phyloP scores from a whole-genome alignment of 2,888 invertebrate species.

The Lasioglossum pauxillum region DNA sequence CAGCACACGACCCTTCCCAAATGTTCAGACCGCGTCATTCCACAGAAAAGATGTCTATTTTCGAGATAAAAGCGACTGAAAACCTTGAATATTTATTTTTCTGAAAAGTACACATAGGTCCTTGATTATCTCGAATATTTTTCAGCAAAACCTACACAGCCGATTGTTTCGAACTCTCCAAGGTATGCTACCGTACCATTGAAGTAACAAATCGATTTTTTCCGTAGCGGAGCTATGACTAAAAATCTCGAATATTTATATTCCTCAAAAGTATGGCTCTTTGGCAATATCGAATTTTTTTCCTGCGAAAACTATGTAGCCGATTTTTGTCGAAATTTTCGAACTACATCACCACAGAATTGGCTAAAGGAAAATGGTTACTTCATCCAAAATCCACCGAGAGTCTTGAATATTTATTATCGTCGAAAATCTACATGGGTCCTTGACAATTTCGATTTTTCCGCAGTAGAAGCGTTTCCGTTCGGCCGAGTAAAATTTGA shows the following conservation, averaged over 20 bases:
- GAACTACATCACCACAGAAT: background rate
- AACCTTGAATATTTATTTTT: background rate
- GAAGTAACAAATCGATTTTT: background rate
- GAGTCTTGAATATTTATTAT: background rate
- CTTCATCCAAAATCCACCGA: background rate
- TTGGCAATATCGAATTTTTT: too few relatives aligned
- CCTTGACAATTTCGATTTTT: background rate
- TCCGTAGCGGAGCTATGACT: background rate
- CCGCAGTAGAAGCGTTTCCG: background rate
- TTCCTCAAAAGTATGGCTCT: background rate
- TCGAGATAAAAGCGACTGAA: background rate
- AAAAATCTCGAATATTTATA: background rate
- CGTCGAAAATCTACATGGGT: background rate
- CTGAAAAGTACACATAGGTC: background rate
- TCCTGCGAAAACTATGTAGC: too few relatives aligned
- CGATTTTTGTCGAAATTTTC: background rate
- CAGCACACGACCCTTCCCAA: background rate
- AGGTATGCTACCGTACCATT: background rate
- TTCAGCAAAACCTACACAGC: background rate
- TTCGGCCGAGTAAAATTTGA: background rate
- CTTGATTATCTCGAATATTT: background rate
- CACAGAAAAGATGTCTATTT: background rate
- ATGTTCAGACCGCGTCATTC: background rate
- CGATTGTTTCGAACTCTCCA: background rate
- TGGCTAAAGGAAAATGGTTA: background rate